Evolutionary conservation across 2,888 invertebrate species (phyloP).

Genomic region (Drosophila prostipennis): DNA sequence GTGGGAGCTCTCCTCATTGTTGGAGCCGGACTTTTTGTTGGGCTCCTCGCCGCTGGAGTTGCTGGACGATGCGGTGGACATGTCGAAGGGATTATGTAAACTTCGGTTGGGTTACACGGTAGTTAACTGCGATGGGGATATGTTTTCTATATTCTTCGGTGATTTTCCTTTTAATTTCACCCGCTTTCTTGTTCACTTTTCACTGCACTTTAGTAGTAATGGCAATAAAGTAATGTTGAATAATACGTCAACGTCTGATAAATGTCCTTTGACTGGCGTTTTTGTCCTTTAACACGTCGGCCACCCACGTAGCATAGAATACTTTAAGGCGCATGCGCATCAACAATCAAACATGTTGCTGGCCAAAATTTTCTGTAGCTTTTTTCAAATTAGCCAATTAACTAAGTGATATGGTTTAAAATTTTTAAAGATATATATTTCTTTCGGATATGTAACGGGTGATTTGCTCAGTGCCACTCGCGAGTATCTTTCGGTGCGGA

Average conservation of each 20-base stretch:
- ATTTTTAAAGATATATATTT: constrained; percentile 14
- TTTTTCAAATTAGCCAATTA: constrained; percentile 4
- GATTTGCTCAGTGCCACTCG: constrained; percentile 16
- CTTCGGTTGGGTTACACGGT: constrained; percentile 13
- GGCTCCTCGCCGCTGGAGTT: constrained; percentile 68
- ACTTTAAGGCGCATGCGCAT: constrained; percentile 71
- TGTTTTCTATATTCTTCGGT: constrained; percentile 28
- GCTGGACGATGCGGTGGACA: constrained; percentile 66
- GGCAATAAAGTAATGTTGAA: constrained; percentile 52
- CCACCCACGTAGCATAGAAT: constrained; percentile 68
- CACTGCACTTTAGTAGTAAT: constrained; percentile 11
- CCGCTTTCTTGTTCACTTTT: constrained; percentile 14
- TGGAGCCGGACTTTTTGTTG: constrained; percentile 60
- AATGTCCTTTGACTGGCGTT: constrained; percentile 62
- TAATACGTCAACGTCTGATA: constrained; percentile 51
- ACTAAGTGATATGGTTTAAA: constrained; percentile 6
- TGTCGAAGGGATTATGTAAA: constrained; percentile 46
- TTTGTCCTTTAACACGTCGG: constrained; percentile 62
- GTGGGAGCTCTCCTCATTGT: constrained; percentile 82
- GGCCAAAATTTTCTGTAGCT: constrained; percentile 22
- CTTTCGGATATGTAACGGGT: constrained; percentile 23
- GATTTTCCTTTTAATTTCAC: background rate
- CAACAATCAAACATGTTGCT: constrained; percentile 62
- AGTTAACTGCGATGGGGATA: constrained; percentile 15
- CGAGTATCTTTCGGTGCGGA: constrained; percentile 26